Evolutionary conservation across 2,113 vertebrate species (phyloP).

Genomic region (Callospermophilus lateralis): DNA sequence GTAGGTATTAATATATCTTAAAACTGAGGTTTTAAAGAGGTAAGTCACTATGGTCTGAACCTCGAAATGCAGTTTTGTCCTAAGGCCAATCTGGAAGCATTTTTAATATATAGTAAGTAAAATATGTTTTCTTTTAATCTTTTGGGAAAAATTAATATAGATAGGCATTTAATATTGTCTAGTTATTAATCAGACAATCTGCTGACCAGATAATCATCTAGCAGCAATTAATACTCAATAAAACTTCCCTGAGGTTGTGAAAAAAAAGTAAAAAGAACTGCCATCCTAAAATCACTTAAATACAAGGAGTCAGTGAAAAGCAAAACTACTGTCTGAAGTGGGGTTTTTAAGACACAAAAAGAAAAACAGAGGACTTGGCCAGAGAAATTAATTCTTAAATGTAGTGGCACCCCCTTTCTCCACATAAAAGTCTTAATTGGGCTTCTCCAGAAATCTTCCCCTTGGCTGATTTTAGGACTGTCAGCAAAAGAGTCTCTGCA

Average conservation of each 20-base stretch:
- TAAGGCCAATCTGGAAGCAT: background rate
- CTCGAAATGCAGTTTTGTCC: background rate
- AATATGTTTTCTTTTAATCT: background rate
- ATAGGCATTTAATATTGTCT: background rate
- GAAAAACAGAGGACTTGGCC: background rate
- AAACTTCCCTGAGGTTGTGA: background rate
- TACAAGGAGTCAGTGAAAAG: background rate
- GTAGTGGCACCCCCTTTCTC: no score
- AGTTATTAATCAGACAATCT: background rate
- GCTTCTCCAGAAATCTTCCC: no score
- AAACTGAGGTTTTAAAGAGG: background rate
- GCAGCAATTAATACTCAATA: background rate
- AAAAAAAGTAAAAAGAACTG: background rate
- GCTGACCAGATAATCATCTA: background rate
- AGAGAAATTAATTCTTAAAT: background rate
- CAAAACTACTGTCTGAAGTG: background rate
- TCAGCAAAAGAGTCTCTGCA: no score
- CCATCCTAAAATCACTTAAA: background rate
- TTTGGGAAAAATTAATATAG: background rate
- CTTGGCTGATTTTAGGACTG: no score
- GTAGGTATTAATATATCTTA: background rate
- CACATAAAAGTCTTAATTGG: no score
- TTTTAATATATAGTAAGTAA: background rate
- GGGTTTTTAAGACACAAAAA: background rate
- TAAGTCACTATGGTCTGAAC: background rate